These are phyloP conservation scores for Thalpophila matura DNA, from an alignment of 2,888 invertebrate genomes.

Conservation along the genomic window DNA sequence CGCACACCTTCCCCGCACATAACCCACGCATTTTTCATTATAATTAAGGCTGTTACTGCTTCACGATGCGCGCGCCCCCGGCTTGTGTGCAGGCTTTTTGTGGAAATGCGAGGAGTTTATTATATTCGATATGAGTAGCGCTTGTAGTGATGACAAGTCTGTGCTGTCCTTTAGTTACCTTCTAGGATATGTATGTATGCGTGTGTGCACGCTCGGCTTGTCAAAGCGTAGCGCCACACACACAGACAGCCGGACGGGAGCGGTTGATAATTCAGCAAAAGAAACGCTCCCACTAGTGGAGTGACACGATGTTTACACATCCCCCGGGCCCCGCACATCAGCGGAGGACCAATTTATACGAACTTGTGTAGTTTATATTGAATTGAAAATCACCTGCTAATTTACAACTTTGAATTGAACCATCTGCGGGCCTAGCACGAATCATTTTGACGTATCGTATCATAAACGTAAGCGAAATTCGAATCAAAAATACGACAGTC, in stretches of 20 bases:
- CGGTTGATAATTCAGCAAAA: slow-evolving; percentile 18
- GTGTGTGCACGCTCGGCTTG: slow-evolving; percentile 31
- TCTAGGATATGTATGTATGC: slow-evolving; percentile 1
- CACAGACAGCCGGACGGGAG: background rate
- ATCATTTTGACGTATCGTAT: no score
- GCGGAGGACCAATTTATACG: background rate
- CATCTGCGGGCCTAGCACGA: no score
- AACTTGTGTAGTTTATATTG: slow-evolving; percentile 5
- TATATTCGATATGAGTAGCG: background rate
- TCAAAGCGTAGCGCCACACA: slow-evolving; percentile 49
- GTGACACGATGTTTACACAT: background rate
- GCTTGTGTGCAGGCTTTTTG: background rate
- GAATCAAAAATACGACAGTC: no score
- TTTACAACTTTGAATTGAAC: background rate
- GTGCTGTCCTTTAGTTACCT: background rate
- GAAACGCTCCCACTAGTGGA: slow-evolving; percentile 6
- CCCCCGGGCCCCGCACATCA: background rate
- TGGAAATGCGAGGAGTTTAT: background rate
- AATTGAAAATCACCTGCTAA: background rate
- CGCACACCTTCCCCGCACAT: background rate
- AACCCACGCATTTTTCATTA: background rate
- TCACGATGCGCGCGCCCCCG: background rate
- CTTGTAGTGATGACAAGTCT: background rate
- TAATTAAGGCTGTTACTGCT: background rate
- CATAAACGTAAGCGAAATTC: no score